phyloP scores from a whole-genome alignment of 2,797 vertebrate species.

The Urosaurus nigricauda region DNA sequence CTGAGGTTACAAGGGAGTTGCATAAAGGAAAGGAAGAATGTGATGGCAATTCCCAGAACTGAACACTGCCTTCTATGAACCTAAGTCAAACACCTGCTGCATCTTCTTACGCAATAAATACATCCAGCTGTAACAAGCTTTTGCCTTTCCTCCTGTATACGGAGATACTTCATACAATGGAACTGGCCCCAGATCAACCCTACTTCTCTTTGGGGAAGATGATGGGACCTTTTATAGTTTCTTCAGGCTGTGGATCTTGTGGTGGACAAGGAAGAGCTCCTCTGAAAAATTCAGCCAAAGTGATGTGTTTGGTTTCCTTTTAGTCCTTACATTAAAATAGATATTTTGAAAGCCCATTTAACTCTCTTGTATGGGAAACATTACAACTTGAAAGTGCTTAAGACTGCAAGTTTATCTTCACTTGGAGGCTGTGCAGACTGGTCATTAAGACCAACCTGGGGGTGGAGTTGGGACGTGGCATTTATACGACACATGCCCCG shows the following conservation, averaged over 20 bases:
- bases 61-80: slow-evolving; percentile 47
- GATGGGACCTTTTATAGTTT: too few species aligned
- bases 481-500: too few species aligned
- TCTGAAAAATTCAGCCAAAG: background rate
- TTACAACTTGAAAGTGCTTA: background rate
- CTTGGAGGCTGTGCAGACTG: too few species aligned
- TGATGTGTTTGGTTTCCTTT: background rate
- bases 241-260: background rate
- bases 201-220: background rate
- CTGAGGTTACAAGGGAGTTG: slow-evolving; percentile 65
- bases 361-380: background rate
- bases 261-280: background rate
- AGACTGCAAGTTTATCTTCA: background rate
- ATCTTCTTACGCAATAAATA: background rate
- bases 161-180: background rate
- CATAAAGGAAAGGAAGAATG: slow-evolving; percentile 54
- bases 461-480: too few species aligned
- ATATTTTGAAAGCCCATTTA: too few species aligned
- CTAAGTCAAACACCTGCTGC: slow-evolving; percentile 36
- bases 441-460: too few species aligned
- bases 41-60: slow-evolving; percentile 53
- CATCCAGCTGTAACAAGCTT: background rate
- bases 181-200: background rate
- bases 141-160: background rate
- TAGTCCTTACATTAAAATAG: background rate